These are phyloP conservation scores for Hycleus cichorii DNA, from an alignment of 1,140 invertebrate genomes.

Conservation along the genomic window DNA sequence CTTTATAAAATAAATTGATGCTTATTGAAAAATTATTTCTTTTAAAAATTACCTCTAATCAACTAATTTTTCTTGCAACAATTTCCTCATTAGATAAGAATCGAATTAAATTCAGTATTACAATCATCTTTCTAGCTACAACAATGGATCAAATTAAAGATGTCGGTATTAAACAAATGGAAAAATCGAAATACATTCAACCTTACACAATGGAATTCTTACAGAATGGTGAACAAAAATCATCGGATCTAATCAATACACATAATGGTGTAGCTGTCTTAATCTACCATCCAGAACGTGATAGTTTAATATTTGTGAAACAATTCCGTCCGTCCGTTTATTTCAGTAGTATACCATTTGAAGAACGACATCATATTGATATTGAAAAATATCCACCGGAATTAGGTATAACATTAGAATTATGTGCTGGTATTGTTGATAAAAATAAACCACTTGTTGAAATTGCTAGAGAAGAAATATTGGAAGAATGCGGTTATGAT, in stretches of 20 bases:
- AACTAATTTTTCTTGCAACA: too few species aligned
- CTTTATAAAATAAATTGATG: too few species aligned
- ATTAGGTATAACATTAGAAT: slow-evolving; percentile 77
- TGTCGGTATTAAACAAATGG: slow-evolving; percentile 44
- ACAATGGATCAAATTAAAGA: slow-evolving; percentile 34
- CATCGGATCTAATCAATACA: slow-evolving; percentile 62
- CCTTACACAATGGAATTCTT: slow-evolving; percentile 59
- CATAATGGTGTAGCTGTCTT: slow-evolving; percentile 77
- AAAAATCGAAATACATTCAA: slow-evolving; percentile 63
- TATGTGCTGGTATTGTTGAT: slow-evolving; percentile 93
- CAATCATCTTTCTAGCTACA: too few species aligned
- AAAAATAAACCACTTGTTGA: slow-evolving; percentile 69
- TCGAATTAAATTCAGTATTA: too few species aligned
- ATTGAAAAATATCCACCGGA: slow-evolving; percentile 62
- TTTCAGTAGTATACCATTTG: slow-evolving; percentile 49
- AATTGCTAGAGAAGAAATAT: slow-evolving; percentile 80
- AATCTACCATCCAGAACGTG: slow-evolving; percentile 59
- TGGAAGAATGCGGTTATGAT: slow-evolving; percentile 93
- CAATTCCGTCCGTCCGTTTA: slow-evolving; percentile 87
- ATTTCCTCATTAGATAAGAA: too few species aligned
- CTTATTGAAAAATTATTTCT: too few species aligned
- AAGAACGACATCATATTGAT: slow-evolving; percentile 56
- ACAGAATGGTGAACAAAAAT: slow-evolving; percentile 57
- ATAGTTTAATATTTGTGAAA: slow-evolving; percentile 77
- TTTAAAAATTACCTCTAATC: too few species aligned